phyloP scores from a whole-genome alignment of 1,140 invertebrate species.

The Sinella curviseta region DNA sequence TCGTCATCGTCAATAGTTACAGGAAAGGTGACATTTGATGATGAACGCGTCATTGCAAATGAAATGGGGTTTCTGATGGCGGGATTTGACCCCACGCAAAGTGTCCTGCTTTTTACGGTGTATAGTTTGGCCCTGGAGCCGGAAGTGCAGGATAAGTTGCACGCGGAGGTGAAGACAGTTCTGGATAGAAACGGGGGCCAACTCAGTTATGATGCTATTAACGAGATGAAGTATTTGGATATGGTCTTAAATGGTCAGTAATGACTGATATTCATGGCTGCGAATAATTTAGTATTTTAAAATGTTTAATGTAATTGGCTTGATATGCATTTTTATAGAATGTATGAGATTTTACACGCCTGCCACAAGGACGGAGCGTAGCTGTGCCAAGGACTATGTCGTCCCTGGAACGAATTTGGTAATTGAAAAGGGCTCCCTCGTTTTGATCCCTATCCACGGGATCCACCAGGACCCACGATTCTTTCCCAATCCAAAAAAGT shows the following conservation, averaged over 20 bases:
- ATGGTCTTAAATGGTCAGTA: slow-evolving; percentile 41
- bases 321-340: slow-evolving; percentile 19
- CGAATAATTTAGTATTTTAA: too few relatives aligned
- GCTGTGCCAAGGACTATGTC: slow-evolving; percentile 37
- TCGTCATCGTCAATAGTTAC: background rate
- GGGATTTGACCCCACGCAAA: slow-evolving; percentile 60
- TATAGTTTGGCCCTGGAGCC: slow-evolving; percentile 60
- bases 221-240: slow-evolving; percentile 54
- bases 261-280: too few relatives aligned
- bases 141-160: slow-evolving; percentile 56
- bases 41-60: slow-evolving; percentile 58
- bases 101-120: slow-evolving; percentile 55
- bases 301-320: background rate
- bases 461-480: slow-evolving; percentile 44
- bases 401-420: slow-evolving; percentile 30
- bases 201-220: slow-evolving; percentile 53
- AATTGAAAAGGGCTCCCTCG: slow-evolving; percentile 7
- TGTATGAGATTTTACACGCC: slow-evolving; percentile 30
- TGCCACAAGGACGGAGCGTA: background rate
- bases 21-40: slow-evolving; percentile 49
- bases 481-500: background rate
- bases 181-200: slow-evolving; percentile 49
- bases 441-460: slow-evolving; percentile 11
- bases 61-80: slow-evolving; percentile 60
- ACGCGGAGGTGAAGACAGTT: slow-evolving; percentile 56